Percentiles rank a stretch among this genome's conserved stretches.
Evolutionary conservation across 2,888 invertebrate species (phyloP).

Genomic region (Drosophila incognita): DNA sequence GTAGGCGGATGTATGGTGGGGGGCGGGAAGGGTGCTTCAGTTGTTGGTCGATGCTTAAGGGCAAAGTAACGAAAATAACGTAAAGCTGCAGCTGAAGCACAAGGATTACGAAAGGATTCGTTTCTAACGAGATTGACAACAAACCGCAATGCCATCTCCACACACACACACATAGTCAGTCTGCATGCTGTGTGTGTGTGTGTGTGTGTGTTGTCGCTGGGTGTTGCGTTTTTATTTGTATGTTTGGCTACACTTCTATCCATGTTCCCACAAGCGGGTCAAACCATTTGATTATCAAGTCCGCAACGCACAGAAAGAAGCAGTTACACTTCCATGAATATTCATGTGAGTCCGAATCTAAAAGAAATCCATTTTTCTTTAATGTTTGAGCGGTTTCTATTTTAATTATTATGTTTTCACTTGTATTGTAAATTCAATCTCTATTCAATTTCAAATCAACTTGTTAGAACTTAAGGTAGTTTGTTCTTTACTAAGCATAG

Average conservation of each 20-base stretch:
- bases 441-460: not conserved
- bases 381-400: not conserved
- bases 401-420: not conserved
- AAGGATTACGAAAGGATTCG: slow-evolving; percentile 79
- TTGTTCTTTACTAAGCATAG: not conserved
- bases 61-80: slow-evolving; percentile 66
- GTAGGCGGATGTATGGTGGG: not conserved
- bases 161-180: slow-evolving; percentile 20
- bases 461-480: not conserved
- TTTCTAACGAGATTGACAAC: slow-evolving; percentile 80
- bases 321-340: not conserved
- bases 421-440: not conserved
- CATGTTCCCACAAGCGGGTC: slow-evolving; percentile 20
- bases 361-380: not conserved
- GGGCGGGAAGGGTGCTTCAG: slow-evolving; percentile 13
- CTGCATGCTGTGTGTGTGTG: slow-evolving; percentile 2
- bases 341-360: not conserved
- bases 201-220: slow-evolving; percentile 29
- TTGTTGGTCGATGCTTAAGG: slow-evolving; percentile 54
- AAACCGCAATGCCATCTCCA: slow-evolving; percentile 68
- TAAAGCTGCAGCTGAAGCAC: slow-evolving; percentile 78
- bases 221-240: slow-evolving; percentile 67
- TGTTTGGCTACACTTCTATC: slow-evolving; percentile 21
- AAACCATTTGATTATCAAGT: slow-evolving; percentile 2
- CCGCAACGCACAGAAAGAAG: slow-evolving; percentile 12